A percentile compares a stretch with the other conserved stretches of the same genome.
These are phyloP conservation scores for Ptilodon capucinus DNA, from an alignment of 2,888 invertebrate genomes.

Conservation along the genomic window DNA sequence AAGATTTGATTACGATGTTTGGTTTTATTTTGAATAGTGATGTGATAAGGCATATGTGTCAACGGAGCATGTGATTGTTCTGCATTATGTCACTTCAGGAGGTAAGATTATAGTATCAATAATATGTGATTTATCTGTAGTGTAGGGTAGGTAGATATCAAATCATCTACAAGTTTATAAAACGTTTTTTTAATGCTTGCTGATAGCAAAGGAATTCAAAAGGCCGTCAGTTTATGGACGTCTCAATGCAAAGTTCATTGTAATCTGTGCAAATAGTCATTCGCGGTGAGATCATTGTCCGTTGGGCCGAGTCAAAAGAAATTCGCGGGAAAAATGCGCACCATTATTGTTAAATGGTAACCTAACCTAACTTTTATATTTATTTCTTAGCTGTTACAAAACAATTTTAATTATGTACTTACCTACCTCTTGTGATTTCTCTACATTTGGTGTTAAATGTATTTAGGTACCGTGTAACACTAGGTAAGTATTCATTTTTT, in stretches of 20 bases:
- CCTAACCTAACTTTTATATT: no score
- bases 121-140: neutral
- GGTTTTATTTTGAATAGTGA: slow-evolving; percentile 32
- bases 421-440: no score
- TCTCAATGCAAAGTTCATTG: slow-evolving; percentile 6
- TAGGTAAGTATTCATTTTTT: no score
- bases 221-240: neutral
- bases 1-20: slow-evolving; percentile 41
- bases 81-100: slow-evolving; percentile 70
- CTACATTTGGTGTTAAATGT: no score
- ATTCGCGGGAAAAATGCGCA: neutral
- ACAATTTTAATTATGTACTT: no score
- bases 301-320: neutral
- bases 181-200: neutral
- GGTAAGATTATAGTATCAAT: slow-evolving; percentile 65
- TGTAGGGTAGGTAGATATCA: neutral
- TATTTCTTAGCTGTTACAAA: no score
- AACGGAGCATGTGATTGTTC: slow-evolving; percentile 52
- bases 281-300: slow-evolving; percentile 8
- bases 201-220: neutral
- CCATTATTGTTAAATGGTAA: neutral
- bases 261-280: slow-evolving; percentile 8
- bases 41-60: slow-evolving; percentile 65
- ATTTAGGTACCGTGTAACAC: no score
- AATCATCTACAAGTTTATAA: no score